These are phyloP conservation scores for Cantharis rufa DNA, from an alignment of 2,888 invertebrate genomes.

Conservation along the genomic window DNA sequence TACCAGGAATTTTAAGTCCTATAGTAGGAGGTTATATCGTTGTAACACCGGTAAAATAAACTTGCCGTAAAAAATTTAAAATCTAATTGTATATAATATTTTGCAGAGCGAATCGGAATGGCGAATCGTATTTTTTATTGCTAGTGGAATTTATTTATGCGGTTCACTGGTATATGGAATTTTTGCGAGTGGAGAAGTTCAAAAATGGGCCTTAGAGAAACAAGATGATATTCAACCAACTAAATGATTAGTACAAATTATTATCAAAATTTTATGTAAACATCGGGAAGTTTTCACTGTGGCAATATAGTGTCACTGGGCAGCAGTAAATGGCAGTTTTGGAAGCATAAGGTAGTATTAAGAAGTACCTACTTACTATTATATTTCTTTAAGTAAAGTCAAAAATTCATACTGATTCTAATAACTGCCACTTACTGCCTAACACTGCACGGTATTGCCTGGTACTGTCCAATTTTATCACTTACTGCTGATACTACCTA, in stretches of 20 bases:
- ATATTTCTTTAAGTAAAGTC: no score
- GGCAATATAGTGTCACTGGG: no score
- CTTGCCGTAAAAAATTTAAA: not conserved
- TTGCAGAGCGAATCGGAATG: not conserved
- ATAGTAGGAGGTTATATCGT: constrained; percentile 79
- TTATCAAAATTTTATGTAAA: no score
- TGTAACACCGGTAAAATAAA: constrained; percentile 63
- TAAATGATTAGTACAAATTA: not conserved
- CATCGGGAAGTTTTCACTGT: no score
- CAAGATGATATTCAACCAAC: not conserved
- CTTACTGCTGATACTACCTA: no score
- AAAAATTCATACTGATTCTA: no score
- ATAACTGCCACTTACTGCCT: no score
- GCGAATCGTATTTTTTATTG: not conserved
- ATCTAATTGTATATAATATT: not conserved
- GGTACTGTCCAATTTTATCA: no score
- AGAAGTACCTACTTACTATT: no score
- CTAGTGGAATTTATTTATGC: not conserved
- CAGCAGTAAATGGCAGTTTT: no score
- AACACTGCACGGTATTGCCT: no score
- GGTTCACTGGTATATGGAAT: not conserved
- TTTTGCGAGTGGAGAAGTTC: not conserved
- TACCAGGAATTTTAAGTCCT: constrained; percentile 90
- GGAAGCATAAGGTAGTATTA: no score
- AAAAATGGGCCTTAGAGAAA: not conserved